Conservation (phyloP, 2,113 vertebrate species). For the Malurus elegans region DNA sequence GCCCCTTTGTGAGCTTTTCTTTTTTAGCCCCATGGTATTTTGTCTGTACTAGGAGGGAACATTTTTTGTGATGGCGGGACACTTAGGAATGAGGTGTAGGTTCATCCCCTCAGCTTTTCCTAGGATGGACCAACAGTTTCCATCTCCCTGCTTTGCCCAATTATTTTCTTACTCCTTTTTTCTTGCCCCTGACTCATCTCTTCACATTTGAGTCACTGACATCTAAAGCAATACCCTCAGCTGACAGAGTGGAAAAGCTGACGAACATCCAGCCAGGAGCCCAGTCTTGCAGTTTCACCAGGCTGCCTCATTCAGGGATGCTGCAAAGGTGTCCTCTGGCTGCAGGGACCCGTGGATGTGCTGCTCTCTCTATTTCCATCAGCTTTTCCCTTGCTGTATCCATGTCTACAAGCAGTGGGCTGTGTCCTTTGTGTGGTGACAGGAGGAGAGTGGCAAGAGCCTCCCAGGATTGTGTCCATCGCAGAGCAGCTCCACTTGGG, state of each 20-base stretch:
- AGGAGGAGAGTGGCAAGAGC: not conserved
- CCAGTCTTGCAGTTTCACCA: not conserved
- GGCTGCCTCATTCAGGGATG: not conserved
- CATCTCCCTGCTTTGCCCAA: not conserved
- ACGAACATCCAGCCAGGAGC: not conserved
- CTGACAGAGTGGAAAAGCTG: not conserved
- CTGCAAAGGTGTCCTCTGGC: not conserved
- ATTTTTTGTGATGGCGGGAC: not conserved
- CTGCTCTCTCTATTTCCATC: not conserved
- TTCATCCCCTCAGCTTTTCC: not conserved
- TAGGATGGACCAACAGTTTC: not conserved
- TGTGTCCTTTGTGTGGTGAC: not conserved
- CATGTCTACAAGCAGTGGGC: rapidly evolving
- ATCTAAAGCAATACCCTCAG: not conserved
- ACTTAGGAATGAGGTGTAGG: not conserved
- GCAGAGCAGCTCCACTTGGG: rapidly evolving
- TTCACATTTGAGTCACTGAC: not conserved
- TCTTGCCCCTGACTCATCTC: not conserved
- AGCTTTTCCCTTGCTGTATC: not conserved
- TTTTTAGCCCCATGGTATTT: not conserved
- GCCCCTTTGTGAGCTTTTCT: not conserved
- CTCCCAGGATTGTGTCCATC: not conserved
- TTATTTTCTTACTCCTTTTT: not conserved
- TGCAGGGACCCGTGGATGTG: rapidly evolving
- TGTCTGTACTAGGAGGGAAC: not conserved